Conservation (phyloP, 2,888 invertebrate genomes). For the Hirtodrosophila confusa region DNA sequence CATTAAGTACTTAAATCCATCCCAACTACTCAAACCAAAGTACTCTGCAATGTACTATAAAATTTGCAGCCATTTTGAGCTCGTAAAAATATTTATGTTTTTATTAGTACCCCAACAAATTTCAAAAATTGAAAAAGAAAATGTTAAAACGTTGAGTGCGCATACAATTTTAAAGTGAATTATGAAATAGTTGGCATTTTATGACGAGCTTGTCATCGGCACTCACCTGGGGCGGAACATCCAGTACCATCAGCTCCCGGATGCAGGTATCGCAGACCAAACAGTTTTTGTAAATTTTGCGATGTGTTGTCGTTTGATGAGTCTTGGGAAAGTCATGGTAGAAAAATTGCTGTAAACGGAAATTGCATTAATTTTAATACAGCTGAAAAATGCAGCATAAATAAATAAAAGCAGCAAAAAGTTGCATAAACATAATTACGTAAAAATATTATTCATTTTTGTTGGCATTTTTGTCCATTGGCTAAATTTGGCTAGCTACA, state of each 20-base stretch:
- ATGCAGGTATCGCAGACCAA: conserved; percentile 84
- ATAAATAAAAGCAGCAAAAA: not conserved
- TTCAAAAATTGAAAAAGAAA: conserved; percentile 5
- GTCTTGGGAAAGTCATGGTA: conserved; percentile 84
- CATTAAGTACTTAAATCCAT: conserved; percentile 23
- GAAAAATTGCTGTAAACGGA: conserved; percentile 83
- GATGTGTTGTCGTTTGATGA: conserved; percentile 83
- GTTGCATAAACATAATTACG: no score
- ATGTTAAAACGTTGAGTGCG: conserved; percentile 10
- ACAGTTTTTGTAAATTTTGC: conserved; percentile 84
- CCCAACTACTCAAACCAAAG: conserved; percentile 10
- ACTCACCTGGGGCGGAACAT: conserved; percentile 85
- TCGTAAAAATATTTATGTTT: conserved; percentile 8
- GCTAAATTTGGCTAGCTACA: not conserved
- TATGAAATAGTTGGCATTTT: conserved; percentile 21
- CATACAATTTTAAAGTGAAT: conserved; percentile 41
- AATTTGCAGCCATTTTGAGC: conserved; percentile 27
- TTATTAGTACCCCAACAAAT: conserved; percentile 7
- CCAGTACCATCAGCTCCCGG: conserved; percentile 85
- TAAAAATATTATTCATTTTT: no score
- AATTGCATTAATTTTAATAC: conserved; percentile 10
- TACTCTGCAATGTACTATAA: conserved; percentile 38
- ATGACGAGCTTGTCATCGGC: not conserved
- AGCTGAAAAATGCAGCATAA: not conserved
- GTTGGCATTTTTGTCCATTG: not conserved